Evolutionary conservation across 2,797 vertebrate species (phyloP).

Genomic region (Channallabes apus): DNA sequence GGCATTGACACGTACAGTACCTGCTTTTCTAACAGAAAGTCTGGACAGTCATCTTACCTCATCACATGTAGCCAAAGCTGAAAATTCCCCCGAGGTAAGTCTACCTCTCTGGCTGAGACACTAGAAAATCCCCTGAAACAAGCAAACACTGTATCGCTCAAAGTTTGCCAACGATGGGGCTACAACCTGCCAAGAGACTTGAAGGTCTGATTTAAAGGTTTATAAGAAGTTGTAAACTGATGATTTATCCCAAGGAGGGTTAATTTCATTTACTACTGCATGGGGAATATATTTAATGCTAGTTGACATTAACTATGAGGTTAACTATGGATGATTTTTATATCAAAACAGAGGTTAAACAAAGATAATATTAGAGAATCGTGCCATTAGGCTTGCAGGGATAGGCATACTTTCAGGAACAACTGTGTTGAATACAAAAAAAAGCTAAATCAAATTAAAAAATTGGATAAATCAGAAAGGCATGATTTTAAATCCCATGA

Average conservation of each 20-base stretch:
- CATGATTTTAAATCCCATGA: neutral
- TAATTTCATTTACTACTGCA: neutral
- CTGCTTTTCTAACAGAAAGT: slow-evolving; percentile 55
- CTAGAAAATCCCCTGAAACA: slow-evolving; percentile 62
- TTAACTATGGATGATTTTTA: neutral
- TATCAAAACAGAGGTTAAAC: neutral
- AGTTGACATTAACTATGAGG: neutral
- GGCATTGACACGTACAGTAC: slow-evolving; percentile 60
- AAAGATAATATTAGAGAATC: neutral
- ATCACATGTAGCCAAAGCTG: slow-evolving; percentile 59
- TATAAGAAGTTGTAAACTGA: neutral
- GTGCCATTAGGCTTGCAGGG: neutral
- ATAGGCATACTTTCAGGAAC: neutral
- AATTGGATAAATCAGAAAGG: neutral
- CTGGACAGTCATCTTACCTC: slow-evolving; percentile 60
- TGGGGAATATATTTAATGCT: neutral
- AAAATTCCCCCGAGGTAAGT: slow-evolving; percentile 68
- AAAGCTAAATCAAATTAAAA: neutral
- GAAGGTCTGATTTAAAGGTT: neutral
- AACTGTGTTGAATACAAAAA: neutral
- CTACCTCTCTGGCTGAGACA: slow-evolving; percentile 63
- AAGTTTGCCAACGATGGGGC: slow-evolving; percentile 58
- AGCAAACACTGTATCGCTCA: slow-evolving; percentile 56
- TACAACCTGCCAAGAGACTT: slow-evolving; percentile 19
- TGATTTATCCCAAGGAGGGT: neutral